Evolutionary conservation across 1,140 invertebrate species (phyloP).

Genomic region (Conus betulinus): DNA sequence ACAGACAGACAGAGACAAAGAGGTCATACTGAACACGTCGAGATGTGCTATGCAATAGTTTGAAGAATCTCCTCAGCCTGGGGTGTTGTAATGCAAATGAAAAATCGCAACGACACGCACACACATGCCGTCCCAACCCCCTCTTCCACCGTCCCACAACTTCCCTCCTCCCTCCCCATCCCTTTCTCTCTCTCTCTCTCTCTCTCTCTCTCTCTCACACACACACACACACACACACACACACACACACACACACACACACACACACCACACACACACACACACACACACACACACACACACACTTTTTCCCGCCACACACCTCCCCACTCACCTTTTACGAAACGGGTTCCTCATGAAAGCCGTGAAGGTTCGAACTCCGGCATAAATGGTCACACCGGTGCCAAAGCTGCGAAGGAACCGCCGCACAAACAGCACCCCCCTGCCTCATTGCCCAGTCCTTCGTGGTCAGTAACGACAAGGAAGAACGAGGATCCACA

Average conservation of each 20-base stretch:
- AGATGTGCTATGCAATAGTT: too few species aligned
- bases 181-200: too few species aligned
- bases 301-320: neutral
- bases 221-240: too few species aligned
- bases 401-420: constrained; percentile 51
- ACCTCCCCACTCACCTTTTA: constrained; percentile 40
- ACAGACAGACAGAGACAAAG: too few species aligned
- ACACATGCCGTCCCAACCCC: too few species aligned
- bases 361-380: constrained; percentile 46
- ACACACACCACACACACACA: neutral
- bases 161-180: too few species aligned
- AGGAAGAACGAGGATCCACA: neutral
- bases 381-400: constrained; percentile 50
- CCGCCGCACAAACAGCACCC: neutral
- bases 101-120: too few species aligned
- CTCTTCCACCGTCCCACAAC: too few species aligned
- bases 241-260: neutral
- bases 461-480: neutral
- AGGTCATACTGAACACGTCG: too few species aligned
- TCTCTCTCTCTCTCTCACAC: too few species aligned
- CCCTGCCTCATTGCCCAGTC: neutral
- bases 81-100: too few species aligned
- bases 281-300: neutral
- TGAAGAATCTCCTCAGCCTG: too few species aligned
- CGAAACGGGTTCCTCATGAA: constrained; percentile 54